A percentile compares a stretch with the other conserved stretches of the same genome.
These are phyloP conservation scores for Malurus melanocephalus DNA, from an alignment of 2,113 vertebrate genomes.

Conservation along the genomic window DNA sequence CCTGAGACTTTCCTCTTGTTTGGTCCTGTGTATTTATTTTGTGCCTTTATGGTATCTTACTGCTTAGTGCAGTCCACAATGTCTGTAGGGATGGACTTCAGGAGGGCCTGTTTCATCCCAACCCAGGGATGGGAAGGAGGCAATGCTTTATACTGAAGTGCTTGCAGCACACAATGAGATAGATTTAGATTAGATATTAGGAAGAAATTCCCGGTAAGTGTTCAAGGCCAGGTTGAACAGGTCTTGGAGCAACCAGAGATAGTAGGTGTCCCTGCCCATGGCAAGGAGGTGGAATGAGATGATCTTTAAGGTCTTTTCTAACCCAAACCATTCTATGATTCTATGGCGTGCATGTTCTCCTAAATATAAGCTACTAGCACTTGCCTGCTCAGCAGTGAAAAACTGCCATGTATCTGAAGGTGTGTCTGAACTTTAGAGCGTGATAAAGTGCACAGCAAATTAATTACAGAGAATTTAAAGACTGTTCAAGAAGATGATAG, in stretches of 20 bases:
- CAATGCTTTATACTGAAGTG: background rate
- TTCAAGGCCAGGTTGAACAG: fast-evolving
- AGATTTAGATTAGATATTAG: background rate
- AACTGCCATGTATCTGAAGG: background rate
- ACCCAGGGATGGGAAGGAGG: background rate
- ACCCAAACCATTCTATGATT: background rate
- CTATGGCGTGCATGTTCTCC: background rate
- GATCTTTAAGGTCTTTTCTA: background rate
- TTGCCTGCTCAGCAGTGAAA: background rate
- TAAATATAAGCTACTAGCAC: background rate
- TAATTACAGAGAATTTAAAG: background rate
- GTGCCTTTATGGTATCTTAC: background rate
- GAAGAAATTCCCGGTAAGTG: background rate
- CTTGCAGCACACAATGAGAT: background rate
- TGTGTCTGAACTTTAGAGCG: background rate
- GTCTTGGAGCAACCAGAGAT: background rate
- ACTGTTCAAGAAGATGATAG: background rate
- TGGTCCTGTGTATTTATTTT: background rate
- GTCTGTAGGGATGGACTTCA: background rate
- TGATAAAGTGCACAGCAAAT: background rate
- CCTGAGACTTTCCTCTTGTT: background rate
- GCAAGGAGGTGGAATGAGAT: background rate
- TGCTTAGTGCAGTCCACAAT: background rate
- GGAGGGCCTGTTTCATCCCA: background rate
- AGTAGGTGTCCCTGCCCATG: background rate